A percentile compares a stretch with the other conserved stretches of the same genome.
phyloP scores from a whole-genome alignment of 2,888 invertebrate genomes.

The Masnerella sp. region DNA sequence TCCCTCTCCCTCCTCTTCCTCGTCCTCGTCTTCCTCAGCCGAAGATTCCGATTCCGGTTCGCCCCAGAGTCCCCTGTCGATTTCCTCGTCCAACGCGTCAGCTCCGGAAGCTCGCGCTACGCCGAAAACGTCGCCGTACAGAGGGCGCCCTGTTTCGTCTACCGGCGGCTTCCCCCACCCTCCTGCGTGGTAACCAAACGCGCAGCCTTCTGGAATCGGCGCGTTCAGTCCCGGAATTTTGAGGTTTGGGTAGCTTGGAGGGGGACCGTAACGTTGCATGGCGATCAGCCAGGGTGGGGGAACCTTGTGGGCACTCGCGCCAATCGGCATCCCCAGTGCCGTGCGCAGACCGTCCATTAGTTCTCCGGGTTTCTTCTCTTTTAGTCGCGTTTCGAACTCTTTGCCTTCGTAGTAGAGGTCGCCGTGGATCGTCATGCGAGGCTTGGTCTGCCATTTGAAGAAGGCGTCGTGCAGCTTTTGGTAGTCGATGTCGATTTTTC shows the following conservation, averaged over 20 bases:
- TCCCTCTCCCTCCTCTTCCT: conserved; percentile 81
- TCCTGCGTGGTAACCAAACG: conserved; percentile 99
- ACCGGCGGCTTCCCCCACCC: conserved; percentile 99
- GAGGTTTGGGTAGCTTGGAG: conserved; percentile 98
- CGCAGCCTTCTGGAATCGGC: conserved; percentile 97
- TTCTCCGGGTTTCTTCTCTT: conserved; percentile 99
- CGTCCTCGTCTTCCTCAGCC: conserved; percentile 83
- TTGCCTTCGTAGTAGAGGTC: conserved; percentile 99
- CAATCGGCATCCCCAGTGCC: conserved; percentile 99
- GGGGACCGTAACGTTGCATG: conserved; percentile 99
- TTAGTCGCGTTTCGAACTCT: conserved; percentile 97
- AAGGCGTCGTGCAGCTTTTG: conserved; percentile 99
- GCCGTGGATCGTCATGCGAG: conserved; percentile 98
- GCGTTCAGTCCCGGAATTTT: conserved; percentile 99
- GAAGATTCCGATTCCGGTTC: conserved; percentile 85
- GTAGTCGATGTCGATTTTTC: conserved; percentile 99
- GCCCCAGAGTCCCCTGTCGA: conserved; percentile 97
- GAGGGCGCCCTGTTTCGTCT: conserved; percentile 97
- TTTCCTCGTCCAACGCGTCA: conserved; percentile 88
- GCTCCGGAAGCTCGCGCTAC: conserved; percentile 84
- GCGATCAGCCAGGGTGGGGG: conserved; percentile 98
- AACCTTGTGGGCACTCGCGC: conserved; percentile 93
- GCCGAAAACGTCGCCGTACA: conserved; percentile 99
- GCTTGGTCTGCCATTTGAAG: conserved; percentile 99
- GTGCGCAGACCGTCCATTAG: conserved; percentile 96